phyloP scores from a whole-genome alignment of 2,888 invertebrate species.

The Scaptodrosophila latifasciaeformis region DNA sequence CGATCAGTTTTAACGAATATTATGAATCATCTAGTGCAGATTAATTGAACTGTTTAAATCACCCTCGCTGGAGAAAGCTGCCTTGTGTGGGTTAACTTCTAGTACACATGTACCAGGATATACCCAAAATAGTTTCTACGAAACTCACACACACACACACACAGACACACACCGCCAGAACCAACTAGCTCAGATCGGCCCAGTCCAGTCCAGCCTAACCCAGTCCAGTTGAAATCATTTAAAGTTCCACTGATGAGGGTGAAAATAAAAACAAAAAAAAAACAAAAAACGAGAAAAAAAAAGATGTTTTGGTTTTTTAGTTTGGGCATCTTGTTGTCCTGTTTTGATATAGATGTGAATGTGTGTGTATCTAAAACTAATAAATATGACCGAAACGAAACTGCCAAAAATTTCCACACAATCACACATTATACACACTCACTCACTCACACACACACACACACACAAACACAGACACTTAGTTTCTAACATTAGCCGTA shows the following conservation, averaged over 20 bases:
- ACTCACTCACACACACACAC: conserved; percentile 22
- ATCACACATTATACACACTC: conserved; percentile 57
- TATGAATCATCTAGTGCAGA: too few relatives aligned
- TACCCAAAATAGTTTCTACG: conserved; percentile 49
- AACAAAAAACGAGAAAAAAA: too few relatives aligned
- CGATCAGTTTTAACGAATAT: too few relatives aligned
- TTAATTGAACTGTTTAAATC: too few relatives aligned
- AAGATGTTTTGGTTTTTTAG: conserved; percentile 14
- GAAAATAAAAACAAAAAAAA: too few relatives aligned
- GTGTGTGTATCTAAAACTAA: conserved; percentile 64
- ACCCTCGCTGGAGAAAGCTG: too few relatives aligned
- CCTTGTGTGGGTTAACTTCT: conserved; percentile 9
- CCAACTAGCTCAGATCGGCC: too few relatives aligned
- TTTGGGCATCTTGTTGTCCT: conserved; percentile 54
- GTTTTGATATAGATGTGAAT: conserved; percentile 44
- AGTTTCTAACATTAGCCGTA: conserved; percentile 59
- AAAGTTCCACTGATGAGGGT: conserved; percentile 63
- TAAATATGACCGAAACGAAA: conserved; percentile 73
- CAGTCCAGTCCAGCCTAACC: not conserved
- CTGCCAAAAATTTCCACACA: conserved; percentile 70
- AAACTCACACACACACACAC: conserved; percentile 9
- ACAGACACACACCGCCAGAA: conserved; percentile 13
- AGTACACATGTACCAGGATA: conserved; percentile 47
- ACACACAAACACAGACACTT: conserved; percentile 24
- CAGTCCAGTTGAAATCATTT: conserved; percentile 37